Evolutionary conservation across 92 coral and sea anemone genomes (phyloP).

Genomic region (Micromussa lordhowensis): DNA sequence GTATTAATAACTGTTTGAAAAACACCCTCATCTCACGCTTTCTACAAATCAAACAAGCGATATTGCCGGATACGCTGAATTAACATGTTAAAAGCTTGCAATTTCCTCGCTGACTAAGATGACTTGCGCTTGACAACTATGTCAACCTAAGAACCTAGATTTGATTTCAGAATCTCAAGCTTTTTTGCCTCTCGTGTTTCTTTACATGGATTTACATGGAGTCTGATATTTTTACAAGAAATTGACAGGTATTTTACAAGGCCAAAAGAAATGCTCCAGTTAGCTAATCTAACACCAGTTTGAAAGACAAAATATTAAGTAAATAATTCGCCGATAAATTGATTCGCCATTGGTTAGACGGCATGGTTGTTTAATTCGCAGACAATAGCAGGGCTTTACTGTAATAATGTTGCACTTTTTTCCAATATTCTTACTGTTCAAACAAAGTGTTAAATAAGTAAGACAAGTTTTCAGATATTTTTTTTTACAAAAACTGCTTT

Average conservation of each 20-base stretch:
- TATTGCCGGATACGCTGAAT: conserved; percentile 70
- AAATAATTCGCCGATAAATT: conserved; percentile 50
- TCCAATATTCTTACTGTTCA: conserved; percentile 47
- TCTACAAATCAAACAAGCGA: conserved; percentile 73
- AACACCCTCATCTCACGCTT: conserved; percentile 68
- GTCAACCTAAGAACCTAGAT: conserved; percentile 29
- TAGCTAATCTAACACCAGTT: conserved; percentile 41
- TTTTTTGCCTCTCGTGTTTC: background rate
- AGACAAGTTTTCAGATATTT: conserved; percentile 12
- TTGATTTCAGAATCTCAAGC: conserved; percentile 6
- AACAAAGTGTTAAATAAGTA: conserved; percentile 31
- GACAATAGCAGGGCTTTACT: conserved; percentile 51
- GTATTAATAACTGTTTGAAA: conserved; percentile 60
- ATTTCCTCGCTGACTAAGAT: conserved; percentile 61
- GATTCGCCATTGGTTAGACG: conserved; percentile 55
- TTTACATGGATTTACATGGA: background rate
- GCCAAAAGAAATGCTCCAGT: conserved; percentile 4
- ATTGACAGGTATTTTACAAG: conserved; percentile 34
- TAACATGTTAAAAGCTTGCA: conserved; percentile 67
- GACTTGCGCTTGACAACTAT: conserved; percentile 49
- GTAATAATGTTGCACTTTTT: conserved; percentile 70
- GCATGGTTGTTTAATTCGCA: conserved; percentile 35
- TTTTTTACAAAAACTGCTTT: background rate
- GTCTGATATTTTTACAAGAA: background rate
- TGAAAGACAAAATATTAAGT: conserved; percentile 62